Evolutionary conservation across 1,140 invertebrate species (phyloP).

Genomic region (Zophobas morio): DNA sequence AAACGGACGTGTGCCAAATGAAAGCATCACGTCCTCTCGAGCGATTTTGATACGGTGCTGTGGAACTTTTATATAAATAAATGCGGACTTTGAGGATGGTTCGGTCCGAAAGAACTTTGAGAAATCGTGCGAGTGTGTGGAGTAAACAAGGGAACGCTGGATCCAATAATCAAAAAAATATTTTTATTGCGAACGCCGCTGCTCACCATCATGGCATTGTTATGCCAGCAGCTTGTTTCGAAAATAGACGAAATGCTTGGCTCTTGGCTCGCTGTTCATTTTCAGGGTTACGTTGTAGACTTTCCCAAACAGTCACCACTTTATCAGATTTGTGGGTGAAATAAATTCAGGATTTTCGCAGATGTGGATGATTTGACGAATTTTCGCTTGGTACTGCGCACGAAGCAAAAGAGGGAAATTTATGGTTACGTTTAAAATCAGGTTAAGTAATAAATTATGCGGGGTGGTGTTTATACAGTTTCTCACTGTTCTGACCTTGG

Average conservation of each 20-base stretch:
- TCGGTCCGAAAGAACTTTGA: neutral
- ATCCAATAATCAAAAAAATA: conserved; percentile 16
- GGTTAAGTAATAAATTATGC: too few relatives aligned
- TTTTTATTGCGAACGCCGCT: neutral
- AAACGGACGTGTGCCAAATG: too few relatives aligned
- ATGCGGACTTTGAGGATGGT: neutral
- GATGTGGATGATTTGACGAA: too few relatives aligned
- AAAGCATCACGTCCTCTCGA: neutral
- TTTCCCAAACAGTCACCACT: conserved; percentile 6
- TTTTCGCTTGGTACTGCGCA: too few relatives aligned
- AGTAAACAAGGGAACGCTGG: too few relatives aligned
- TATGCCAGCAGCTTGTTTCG: conserved; percentile 45
- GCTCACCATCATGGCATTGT: conserved; percentile 42
- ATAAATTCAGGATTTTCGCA: too few relatives aligned
- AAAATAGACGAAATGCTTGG: conserved; percentile 52
- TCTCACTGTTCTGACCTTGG: too few relatives aligned
- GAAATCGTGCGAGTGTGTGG: neutral
- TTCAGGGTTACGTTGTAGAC: conserved; percentile 29
- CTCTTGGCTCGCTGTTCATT: conserved; percentile 49
- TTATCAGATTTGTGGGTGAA: neutral
- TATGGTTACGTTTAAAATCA: too few relatives aligned
- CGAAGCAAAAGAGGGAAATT: too few relatives aligned
- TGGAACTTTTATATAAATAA: too few relatives aligned
- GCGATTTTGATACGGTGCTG: neutral
- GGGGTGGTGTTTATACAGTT: too few relatives aligned